Conservation (phyloP, 2,888 invertebrate species). For the Drosophila meridionalis region DNA sequence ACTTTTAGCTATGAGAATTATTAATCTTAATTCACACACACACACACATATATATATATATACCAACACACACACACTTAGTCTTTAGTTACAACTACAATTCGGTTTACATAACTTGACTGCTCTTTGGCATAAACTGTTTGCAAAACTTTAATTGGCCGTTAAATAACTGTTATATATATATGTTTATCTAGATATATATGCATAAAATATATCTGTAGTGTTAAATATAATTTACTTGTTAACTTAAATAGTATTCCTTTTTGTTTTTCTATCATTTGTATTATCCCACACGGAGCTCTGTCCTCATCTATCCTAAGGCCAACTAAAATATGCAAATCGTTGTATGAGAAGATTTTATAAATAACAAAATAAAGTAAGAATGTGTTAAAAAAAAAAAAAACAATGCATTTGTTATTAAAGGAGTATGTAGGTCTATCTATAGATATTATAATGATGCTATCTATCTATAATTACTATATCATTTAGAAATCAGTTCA, state of each 20-base stretch:
- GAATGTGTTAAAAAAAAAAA: slow-evolving; percentile 52
- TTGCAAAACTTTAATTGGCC: slow-evolving; percentile 49
- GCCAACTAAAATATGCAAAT: slow-evolving; percentile 57
- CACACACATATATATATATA: slow-evolving; percentile 6
- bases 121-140: slow-evolving; percentile 40
- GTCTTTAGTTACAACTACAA: slow-evolving; percentile 36
- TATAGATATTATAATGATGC: not conserved
- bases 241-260: slow-evolving; percentile 52
- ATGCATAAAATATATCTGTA: slow-evolving; percentile 7
- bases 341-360: slow-evolving; percentile 68
- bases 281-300: slow-evolving; percentile 18
- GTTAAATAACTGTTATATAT: slow-evolving; percentile 22
- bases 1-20: slow-evolving; percentile 77
- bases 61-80: slow-evolving; percentile 30
- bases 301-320: slow-evolving; percentile 35
- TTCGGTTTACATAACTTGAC: slow-evolving; percentile 34
- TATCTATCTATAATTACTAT: too few species aligned
- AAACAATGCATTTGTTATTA: too few species aligned
- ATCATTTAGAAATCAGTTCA: not conserved
- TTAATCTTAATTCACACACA: slow-evolving; percentile 62
- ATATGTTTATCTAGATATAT: not conserved
- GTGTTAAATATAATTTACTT: slow-evolving; percentile 49
- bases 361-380: slow-evolving; percentile 68
- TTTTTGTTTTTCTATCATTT: slow-evolving; percentile 29
- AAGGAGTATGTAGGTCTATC: not conserved